Evolutionary conservation across 2,797 vertebrate species (phyloP).

Genomic region (Falco biarmicus): DNA sequence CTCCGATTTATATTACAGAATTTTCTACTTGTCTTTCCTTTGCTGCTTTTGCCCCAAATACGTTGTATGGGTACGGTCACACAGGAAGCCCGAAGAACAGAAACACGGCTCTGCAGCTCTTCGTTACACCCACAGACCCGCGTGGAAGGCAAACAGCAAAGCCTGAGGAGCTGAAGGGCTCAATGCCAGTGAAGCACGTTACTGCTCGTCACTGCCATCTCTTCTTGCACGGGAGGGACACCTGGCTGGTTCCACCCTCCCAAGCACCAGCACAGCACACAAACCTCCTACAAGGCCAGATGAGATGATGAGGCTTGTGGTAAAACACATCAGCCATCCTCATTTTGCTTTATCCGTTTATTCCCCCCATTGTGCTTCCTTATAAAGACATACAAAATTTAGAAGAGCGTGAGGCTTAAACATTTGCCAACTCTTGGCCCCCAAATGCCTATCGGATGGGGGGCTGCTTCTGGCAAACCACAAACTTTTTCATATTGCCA

Average conservation of each 20-base stretch:
- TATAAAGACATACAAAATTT: neutral
- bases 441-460: neutral
- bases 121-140: neutral
- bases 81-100: neutral
- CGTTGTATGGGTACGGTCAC: neutral
- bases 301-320: neutral
- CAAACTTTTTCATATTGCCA: neutral
- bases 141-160: neutral
- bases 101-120: neutral
- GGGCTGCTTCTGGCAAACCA: neutral
- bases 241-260: neutral
- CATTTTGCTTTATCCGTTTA: neutral
- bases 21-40: neutral
- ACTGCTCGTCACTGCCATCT: neutral
- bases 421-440: neutral
- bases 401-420: neutral
- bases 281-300: neutral
- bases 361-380: neutral
- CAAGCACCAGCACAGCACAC: fast-evolving
- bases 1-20: neutral
- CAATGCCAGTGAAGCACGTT: neutral
- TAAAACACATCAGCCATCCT: neutral
- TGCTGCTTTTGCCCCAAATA: neutral
- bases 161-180: neutral
- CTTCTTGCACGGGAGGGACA: neutral